Evolutionary conservation across 2,888 invertebrate species (phyloP).

Genomic region (Eledone cirrhosa): DNA sequence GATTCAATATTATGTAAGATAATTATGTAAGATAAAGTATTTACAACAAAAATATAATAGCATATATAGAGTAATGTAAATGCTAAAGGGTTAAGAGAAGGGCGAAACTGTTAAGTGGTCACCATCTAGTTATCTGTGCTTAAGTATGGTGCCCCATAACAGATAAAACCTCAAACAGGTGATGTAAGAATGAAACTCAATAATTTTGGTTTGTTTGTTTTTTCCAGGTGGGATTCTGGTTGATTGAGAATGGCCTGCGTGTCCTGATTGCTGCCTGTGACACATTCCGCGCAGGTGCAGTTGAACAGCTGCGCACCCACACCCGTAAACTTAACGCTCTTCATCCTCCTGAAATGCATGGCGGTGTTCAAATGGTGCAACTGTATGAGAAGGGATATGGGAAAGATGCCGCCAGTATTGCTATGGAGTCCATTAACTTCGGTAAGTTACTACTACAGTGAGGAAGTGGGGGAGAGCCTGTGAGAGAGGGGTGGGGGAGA

Average conservation of each 20-base stretch:
- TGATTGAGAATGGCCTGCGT: conserved; percentile 94
- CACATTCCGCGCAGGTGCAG: conserved; percentile 98
- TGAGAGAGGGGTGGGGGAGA: too few relatives aligned
- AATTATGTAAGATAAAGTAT: too few relatives aligned
- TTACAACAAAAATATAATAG: too few relatives aligned
- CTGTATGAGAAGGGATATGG: conserved; percentile 98
- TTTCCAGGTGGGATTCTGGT: conserved; percentile 91
- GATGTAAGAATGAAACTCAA: too few relatives aligned
- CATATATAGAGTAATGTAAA: too few relatives aligned
- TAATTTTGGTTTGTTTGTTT: background rate
- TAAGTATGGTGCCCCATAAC: too few relatives aligned
- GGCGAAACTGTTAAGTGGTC: too few relatives aligned
- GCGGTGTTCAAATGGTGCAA: conserved; percentile 82
- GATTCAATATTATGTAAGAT: too few relatives aligned
- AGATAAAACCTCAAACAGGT: too few relatives aligned
- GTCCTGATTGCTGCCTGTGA: conserved; percentile 99
- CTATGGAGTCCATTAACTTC: conserved; percentile 93
- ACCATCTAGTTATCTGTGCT: too few relatives aligned
- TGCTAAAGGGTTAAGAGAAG: too few relatives aligned
- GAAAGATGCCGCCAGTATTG: conserved; percentile 99
- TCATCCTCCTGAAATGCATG: conserved; percentile 82
- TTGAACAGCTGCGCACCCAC: conserved; percentile 97
- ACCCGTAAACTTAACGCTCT: conserved; percentile 90
- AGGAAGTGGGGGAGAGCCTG: too few relatives aligned
- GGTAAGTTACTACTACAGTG: conserved; percentile 67